Evolutionary conservation across 1,140 invertebrate genomes (phyloP).

Genomic region (Conopomorpha cramerella): DNA sequence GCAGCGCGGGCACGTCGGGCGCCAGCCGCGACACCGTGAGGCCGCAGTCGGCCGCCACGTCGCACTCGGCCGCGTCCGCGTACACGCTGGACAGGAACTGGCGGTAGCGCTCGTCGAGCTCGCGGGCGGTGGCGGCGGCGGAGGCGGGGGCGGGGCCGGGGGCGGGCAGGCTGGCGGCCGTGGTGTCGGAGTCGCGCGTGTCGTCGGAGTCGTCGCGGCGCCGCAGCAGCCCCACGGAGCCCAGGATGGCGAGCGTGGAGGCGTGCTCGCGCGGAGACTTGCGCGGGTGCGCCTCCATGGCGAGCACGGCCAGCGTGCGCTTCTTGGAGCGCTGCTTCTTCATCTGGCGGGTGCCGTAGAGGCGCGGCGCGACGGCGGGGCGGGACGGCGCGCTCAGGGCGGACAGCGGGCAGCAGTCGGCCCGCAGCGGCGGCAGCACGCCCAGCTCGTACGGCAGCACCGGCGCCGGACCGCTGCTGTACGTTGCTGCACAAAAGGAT

Average conservation of each 20-base stretch:
- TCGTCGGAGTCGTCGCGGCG: slow-evolving; percentile 58
- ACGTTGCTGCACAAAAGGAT: too few relatives aligned
- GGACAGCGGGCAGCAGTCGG: slow-evolving; percentile 55
- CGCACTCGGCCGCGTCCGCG: slow-evolving; percentile 45
- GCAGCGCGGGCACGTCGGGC: too few relatives aligned
- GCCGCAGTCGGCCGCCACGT: too few relatives aligned
- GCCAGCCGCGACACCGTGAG: too few relatives aligned
- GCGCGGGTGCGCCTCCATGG: slow-evolving; percentile 66
- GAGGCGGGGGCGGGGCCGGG: slow-evolving; percentile 27
- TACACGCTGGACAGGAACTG: slow-evolving; percentile 50
- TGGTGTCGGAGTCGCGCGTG: slow-evolving; percentile 40
- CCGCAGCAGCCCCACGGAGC: slow-evolving; percentile 62
- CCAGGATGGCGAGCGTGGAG: slow-evolving; percentile 80
- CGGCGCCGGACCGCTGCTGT: too few relatives aligned
- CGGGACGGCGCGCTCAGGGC: slow-evolving; percentile 30
- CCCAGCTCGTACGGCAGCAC: slow-evolving; percentile 79
- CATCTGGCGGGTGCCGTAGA: slow-evolving; percentile 49
- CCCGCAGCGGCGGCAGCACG: slow-evolving; percentile 62
- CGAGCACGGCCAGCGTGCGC: slow-evolving; percentile 23
- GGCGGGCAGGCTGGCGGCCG: too few relatives aligned
- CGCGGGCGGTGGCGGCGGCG: slow-evolving; percentile 35
- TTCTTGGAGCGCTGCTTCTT: slow-evolving; percentile 31
- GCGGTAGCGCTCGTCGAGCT: slow-evolving; percentile 41
- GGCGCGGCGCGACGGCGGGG: slow-evolving; percentile 38
- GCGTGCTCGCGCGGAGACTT: slow-evolving; percentile 85